Evolutionary conservation across 2,113 vertebrate genomes (phyloP), one percentile per base, ranked within the genome.

Genomic region (Barnardius zonarius): DNA sequence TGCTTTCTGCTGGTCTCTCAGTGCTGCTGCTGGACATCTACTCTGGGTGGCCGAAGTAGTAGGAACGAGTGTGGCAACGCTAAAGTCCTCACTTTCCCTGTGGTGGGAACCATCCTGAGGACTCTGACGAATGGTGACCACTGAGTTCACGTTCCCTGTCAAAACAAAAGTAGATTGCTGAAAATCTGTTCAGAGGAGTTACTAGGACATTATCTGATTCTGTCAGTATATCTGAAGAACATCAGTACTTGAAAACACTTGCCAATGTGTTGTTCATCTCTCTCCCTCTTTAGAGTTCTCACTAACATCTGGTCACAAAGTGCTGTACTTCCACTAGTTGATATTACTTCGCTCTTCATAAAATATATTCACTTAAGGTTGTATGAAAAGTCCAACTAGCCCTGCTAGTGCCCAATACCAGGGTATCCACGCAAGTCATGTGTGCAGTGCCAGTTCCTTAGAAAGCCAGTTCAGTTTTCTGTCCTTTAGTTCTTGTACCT

Each of bases 1-100:
- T 73, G 33, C 25, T 67, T 70, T 68, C 76, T 72, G 9, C 25
- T 54, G 37, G 16, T 75, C 4, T 83, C 28, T 43, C 35, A 27
- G n/a, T 13, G 11, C 9, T 44, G 30, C 43, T 86, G 28, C 27
- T 76, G 28, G 8, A 75, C 24, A n/a, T 8, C 24, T 33, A 2
- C 52, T 46, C 39, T 4, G 2, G 27, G 33, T 68, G 35, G 33
- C 25, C 1, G 0, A 78, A 74, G 69, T 0, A 1, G 24, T 27
- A n/a, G 37, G 12, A 67, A 6, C 22, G 57, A 43, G 33, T 16
- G 5, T 37, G 9, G 18, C 33, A 69, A 11, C 44, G 5, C 13
- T 24, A 16, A 39, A 7, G 23, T 70, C 15, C 33, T 27, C 22
- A 3, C 13, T 49, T 64, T 55, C 17, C 23, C 6, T 57, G 35